Base-by-base conservation (phyloP, 2,797 vertebrate species). In the Cygnus olor region DNA sequence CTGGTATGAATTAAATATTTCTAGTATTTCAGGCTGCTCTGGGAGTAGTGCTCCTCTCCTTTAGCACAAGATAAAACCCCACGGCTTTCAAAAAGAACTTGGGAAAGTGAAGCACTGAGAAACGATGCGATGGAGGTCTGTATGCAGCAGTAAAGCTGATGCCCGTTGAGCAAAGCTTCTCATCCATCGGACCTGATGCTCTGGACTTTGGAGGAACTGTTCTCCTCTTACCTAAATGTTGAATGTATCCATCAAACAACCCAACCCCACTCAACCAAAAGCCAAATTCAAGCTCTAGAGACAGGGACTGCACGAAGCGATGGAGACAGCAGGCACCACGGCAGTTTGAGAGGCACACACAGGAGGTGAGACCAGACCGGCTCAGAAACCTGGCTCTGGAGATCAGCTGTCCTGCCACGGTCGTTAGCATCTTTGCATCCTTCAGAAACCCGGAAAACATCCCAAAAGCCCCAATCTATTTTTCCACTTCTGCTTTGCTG, bases 51-150 rank as follows among this genome's bases (percentile, higher is more conserved):
- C 49, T 89, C 64, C 83, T 57, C 32, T 74, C 22, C 53, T 70
- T 64, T 47, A 69, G 17, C 28, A 78, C 25, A 68, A 65, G 44
- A 69, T 58, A 72, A 90, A 68, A 89, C 85, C n/a, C 72, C 72
- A 69, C 18, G 54, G 9, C 53, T 87, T 89, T 80, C 3, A 0
- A 45, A 80, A 87, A 74, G 1, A 78, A 80, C 51, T 85, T 72
- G 94, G 61, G 58, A 74, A 91, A 89, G 79, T 0, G 81, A 97
- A 93, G 93, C 92, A 92, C 95, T 83, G 87, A 78, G 66, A 93
- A 91, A 93, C 69, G 71, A 83, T 53, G 73, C 44, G 10, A 58
- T 20, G n/a, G 42, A 22, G 19, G 28, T 36, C 25, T 61, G 36
- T 44, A 51, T 76, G 86, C 71, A 92, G 93, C 49, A 32, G 53